Base-by-base conservation (phyloP, 92 coral and sea anemone genomes). In the Actinernus sp. region DNA sequence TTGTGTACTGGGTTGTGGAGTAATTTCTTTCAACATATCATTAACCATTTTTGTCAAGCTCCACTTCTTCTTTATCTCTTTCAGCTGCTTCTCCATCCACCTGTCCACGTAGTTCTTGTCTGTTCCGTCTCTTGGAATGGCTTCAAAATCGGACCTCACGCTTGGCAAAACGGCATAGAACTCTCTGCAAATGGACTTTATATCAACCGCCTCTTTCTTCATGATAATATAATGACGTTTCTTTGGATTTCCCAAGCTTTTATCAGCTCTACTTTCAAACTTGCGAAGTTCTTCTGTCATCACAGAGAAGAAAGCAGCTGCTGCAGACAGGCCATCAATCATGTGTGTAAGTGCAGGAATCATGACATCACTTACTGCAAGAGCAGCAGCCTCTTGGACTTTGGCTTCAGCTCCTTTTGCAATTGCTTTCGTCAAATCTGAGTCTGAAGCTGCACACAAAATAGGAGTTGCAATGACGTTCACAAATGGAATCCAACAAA, bases 81-180 rank as follows among this genome's bases (percentile, higher is more conserved):
- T 30, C 67, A 25, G 37, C 71, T 79, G 76, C 52, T 54, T 40
- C 48, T 82, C 81, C 71, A 82, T 71, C 93, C 89, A 87, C 30
- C 31, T 49, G 63, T 71, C 85, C 22, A 87, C 62, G 67, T 87
- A 82, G 68, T 69, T 82, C 55, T 82, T 73, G 65, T 82, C 79
- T 49, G 84, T 73, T 34, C 76, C 85, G 14, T 63, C 74, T 0
- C 63, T 31, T 3, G 93, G 93, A 31, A 87, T 87, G 52, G 77
- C 63, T 9, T 7, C 16, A 6, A 87, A 74, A 58, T 81, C 81
- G 63, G 89, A 82, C 68, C 69, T 50, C 31, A 88, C 83, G 0
- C 40, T 66, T 21, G 93, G 89, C 12, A 76, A 51, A 3, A 63
- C 65, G 14, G 86, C 76, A 22, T 56, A 37, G 55, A 88, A 88